Base-by-base conservation (phyloP, 2,888 invertebrate genomes). In the Tetropium fuscum region DNA sequence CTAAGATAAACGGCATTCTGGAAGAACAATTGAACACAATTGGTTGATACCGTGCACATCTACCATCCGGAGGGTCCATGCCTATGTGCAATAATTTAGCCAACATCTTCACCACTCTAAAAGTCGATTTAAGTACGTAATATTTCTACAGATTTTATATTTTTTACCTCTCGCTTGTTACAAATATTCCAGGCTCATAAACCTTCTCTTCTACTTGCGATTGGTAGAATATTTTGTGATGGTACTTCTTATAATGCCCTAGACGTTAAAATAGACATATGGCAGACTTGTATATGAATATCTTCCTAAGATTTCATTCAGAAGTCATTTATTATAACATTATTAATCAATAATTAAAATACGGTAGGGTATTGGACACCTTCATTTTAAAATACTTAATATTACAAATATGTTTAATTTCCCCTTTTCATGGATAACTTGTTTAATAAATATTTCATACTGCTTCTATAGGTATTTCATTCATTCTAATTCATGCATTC, bases 31-130 rank as follows among this genome's bases (percentile, higher is more conserved):
- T 73, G 63, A 80, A 81, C 22, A 79, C 67, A 34, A 79, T 66
- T 0, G 81, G 81, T 53, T 80, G 78, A 48, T 78, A 80, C 19
- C 74, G 72, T 0, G 72, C 69, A 30, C 74, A 72, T 53, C 41
- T 68, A 8, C 66, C 66, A 32, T 74, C 74, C 3, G 79, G 80
- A n/a, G 76, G 74, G 34, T 75, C 73, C 44, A 67, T 54, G 7
- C 80, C 80, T 16, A 81, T 75, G 44, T 78, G 72, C 8, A 81
- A 64, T 8, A 80, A 58, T 61, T 76, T 74, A 0, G 76, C 77
- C 30, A 81, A 61, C 60, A 80, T 74, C 68, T 73, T 71, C 5
- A 77, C 73, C 6, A 81, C 72, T 58, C 80, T 80, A 47, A 36
- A 60, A 49, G 5, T 30, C 10, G 44, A 22, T 20, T 53, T 41